Base-by-base conservation (phyloP, 2,797 vertebrate species). In the Cirrhinus mrigala region DNA sequence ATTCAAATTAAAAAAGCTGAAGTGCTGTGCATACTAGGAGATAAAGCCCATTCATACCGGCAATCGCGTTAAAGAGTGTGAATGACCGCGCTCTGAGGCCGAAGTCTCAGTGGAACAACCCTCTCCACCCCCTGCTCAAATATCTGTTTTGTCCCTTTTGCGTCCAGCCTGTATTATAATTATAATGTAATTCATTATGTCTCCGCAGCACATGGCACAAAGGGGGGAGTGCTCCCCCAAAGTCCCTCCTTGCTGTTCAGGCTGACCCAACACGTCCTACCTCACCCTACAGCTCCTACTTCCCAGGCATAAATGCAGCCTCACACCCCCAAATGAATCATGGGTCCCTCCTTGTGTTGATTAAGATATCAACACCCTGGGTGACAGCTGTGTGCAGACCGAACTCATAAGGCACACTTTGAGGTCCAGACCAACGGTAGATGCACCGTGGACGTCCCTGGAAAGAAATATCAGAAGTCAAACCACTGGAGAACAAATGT, bases 121-220 rank as follows among this genome's bases (percentile, higher is more conserved):
- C 93, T 94, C 93, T 94, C 94, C 94, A 92, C 94, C 94, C 92
- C 94, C 92, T 91, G 92, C 91, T 95, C 94, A 95, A 95, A 95
- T 95, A 95, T 95, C 94, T 94, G 94, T 95, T 95, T 95, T 95
- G 95, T 96, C 93, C 93, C 94, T 93, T 94, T 94, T 93, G 94
- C 79, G 92, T 93, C 93, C 93, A 95, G 94, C 94, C 91, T 91
- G 95, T 95, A 95, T 96, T 96, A 95, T 96, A 96, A 96, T 96
- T 96, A 95, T 96, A 96, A 96, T 96, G 95, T 95, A 95, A 96
- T 96, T 96, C 95, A 96, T 96, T 95, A 96, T 96, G 95, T 96
- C 93, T 94, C 91, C 91, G 91, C 92, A 91, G 93, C 94, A 93
- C 93, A 94, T 94, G 92, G 92, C 92, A 95, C 95, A 95, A 95